Evolutionary conservation across 1,140 invertebrate species (phyloP).

Genomic region (Homalodisca vitripennis): DNA sequence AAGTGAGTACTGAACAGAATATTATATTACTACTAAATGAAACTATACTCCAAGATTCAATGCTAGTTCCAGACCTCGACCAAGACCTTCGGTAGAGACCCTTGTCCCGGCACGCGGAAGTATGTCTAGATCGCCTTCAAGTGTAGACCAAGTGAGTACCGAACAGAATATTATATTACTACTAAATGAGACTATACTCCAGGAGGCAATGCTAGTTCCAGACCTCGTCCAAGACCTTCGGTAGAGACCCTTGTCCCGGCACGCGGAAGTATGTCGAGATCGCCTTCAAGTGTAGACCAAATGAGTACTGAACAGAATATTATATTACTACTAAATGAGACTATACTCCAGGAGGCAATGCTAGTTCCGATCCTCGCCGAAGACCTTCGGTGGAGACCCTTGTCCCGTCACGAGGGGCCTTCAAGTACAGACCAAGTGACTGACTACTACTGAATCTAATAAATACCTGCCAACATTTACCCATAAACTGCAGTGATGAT

Average conservation of each 20-base stretch:
- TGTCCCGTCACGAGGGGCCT: constrained; percentile 80
- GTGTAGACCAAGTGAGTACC: constrained; percentile 88
- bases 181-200: no score
- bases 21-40: no score
- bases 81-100: constrained; percentile 61
- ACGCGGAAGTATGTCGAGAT: constrained; percentile 86
- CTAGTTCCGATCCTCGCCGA: constrained; percentile 78
- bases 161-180: no score
- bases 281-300: constrained; percentile 91
- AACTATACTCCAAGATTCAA: no score
- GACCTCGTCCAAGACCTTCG: constrained; percentile 58
- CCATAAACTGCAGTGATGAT: no score
- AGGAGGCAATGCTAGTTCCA: constrained; percentile 84
- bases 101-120: constrained; percentile 80
- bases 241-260: constrained; percentile 81
- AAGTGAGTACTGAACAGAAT: constrained; percentile 74
- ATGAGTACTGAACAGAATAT: constrained; percentile 72
- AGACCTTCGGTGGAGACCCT: constrained; percentile 79
- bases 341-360: no score
- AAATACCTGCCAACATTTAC: no score
- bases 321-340: no score
- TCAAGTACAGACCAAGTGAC: constrained; percentile 94
- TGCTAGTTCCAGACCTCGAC: constrained; percentile 82
- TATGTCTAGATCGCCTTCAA: constrained; percentile 92
- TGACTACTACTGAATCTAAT: no score